Conservation (phyloP, 1,140 invertebrate species). For the Liolophura sinensis region DNA sequence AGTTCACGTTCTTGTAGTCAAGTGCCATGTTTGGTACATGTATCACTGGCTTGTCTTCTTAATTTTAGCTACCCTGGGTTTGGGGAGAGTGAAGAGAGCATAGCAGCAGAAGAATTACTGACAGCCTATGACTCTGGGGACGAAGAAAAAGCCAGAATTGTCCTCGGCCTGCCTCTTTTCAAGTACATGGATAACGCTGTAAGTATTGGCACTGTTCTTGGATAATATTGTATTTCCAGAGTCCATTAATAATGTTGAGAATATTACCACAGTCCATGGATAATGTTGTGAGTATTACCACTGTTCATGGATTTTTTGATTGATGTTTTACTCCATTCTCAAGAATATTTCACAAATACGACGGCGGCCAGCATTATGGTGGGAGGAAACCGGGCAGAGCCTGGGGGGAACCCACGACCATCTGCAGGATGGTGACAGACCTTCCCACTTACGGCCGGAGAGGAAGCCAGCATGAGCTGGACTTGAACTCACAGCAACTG, state of each 20-base stretch:
- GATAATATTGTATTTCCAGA: not conserved
- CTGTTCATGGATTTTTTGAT: not conserved
- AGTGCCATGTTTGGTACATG: not conserved
- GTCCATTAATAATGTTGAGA: not conserved
- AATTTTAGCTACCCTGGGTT: constrained; percentile 45
- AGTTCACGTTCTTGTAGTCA: too few species aligned
- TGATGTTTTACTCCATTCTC: not conserved
- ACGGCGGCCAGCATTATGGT: too few species aligned
- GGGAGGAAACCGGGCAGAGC: too few species aligned
- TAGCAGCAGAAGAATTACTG: constrained; percentile 79
- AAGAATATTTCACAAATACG: too few species aligned
- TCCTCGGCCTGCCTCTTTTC: constrained; percentile 84
- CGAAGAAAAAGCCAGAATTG: constrained; percentile 73
- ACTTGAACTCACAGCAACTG: too few species aligned
- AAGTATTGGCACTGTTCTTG: constrained; percentile 13
- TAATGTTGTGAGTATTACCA: not conserved
- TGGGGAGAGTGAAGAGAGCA: constrained; percentile 66
- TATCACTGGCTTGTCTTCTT: constrained; percentile 5
- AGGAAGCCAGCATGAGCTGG: too few species aligned
- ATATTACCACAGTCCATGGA: not conserved
- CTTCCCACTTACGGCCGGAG: too few species aligned
- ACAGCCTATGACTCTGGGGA: constrained; percentile 91
- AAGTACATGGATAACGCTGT: constrained; percentile 91
- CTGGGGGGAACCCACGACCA: too few species aligned
- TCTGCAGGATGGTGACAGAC: too few species aligned